These are phyloP conservation scores for Pygoscelis adeliae DNA, from an alignment of 2,113 vertebrate genomes.

Conservation along the genomic window DNA sequence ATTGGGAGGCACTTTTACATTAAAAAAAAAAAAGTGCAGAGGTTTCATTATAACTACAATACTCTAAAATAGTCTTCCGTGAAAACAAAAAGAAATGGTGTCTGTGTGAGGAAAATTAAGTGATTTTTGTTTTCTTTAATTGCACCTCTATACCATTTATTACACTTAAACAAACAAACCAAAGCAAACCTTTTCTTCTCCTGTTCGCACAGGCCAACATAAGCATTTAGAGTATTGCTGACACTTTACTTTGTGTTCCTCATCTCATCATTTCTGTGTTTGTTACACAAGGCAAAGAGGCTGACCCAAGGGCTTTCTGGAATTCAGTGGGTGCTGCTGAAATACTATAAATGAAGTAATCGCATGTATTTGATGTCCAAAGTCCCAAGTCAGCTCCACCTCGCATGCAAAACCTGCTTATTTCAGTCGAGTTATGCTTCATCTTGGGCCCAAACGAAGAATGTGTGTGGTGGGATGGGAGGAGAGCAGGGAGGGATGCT, in stretches of 20 bases:
- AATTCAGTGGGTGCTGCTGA: neutral
- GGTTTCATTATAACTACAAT: neutral
- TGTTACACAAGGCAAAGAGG: neutral
- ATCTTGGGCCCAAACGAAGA: neutral
- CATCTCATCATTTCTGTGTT: neutral
- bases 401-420: neutral
- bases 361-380: neutral
- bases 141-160: neutral
- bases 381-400: neutral
- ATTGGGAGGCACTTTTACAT: slow-evolving; percentile 48
- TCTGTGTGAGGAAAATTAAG: neutral
- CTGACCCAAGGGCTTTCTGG: neutral
- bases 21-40: neutral
- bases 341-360: neutral
- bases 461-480: neutral
- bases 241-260: neutral
- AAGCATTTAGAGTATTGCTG: neutral
- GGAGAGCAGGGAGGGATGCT: neutral
- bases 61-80: neutral
- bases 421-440: neutral
- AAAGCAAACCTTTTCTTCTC: neutral
- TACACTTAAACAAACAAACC: neutral
- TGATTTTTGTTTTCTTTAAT: neutral
- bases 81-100: neutral
- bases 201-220: neutral